These are phyloP conservation scores for Dromococcyx pavoninus DNA, from an alignment of 2,797 vertebrate species.

Conservation along the genomic window DNA sequence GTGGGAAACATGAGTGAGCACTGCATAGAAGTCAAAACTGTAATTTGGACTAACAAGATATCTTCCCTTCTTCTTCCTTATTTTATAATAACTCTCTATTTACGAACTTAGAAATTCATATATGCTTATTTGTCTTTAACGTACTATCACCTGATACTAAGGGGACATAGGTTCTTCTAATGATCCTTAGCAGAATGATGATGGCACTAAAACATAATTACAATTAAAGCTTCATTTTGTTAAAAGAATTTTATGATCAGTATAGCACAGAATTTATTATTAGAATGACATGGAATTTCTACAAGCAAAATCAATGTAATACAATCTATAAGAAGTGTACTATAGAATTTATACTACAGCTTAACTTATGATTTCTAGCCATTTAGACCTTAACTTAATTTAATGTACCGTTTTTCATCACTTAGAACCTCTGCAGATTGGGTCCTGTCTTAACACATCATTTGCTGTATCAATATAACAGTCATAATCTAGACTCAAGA, in stretches of 20 bases:
- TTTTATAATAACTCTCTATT: not conserved
- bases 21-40: not conserved
- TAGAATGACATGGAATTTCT: not conserved
- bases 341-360: not conserved
- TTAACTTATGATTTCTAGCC: not conserved
- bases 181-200: not conserved
- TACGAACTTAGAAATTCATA: not conserved
- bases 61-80: not conserved
- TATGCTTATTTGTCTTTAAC: not conserved
- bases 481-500: not conserved
- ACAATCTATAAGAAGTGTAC: not conserved
- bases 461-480: not conserved
- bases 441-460: not conserved
- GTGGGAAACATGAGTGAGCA: not conserved
- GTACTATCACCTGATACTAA: not conserved
- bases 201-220: not conserved
- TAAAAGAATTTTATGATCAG: not conserved
- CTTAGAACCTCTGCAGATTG: not conserved
- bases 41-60: not conserved
- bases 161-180: not conserved
- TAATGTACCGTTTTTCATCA: not conserved
- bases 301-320: not conserved
- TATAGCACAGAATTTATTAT: not conserved
- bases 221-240: not conserved
- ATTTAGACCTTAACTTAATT: not conserved